These are phyloP conservation scores for Lasioglossum oenotherae DNA, from an alignment of 2,888 invertebrate genomes.

Conservation along the genomic window DNA sequence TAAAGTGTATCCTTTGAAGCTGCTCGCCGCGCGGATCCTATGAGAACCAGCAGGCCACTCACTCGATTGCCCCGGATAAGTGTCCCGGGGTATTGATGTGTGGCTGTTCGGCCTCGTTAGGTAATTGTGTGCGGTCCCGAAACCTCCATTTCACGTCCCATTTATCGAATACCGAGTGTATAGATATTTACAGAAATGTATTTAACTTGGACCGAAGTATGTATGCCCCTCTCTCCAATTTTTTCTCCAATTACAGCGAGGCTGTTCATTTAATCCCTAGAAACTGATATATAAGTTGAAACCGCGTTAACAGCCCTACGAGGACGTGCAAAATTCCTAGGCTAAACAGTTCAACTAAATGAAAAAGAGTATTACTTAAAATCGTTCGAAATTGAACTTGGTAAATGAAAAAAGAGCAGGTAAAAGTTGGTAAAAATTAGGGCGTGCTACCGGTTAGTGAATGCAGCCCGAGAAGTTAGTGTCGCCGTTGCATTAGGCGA, in stretches of 20 bases:
- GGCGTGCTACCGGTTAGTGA: neutral
- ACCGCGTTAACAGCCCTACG: neutral
- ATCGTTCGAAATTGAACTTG: neutral
- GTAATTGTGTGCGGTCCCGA: neutral
- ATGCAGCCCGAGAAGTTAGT: neutral
- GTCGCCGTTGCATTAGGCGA: conserved; percentile 9
- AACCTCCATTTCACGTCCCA: neutral
- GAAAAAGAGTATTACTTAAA: too few species aligned
- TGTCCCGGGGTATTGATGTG: neutral
- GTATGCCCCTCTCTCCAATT: neutral
- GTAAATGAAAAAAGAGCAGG: neutral
- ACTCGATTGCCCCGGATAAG: neutral
- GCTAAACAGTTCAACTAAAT: too few species aligned
- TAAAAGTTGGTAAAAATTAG: neutral
- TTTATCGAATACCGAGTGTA: neutral
- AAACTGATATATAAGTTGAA: neutral
- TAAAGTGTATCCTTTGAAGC: conserved; percentile 1
- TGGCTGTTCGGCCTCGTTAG: neutral
- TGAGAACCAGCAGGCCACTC: neutral
- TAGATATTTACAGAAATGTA: neutral
- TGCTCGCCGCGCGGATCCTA: neutral
- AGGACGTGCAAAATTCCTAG: neutral
- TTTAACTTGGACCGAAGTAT: neutral
- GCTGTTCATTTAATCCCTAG: neutral
- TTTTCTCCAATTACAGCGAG: neutral